Base-by-base conservation (phyloP, 2,797 vertebrate genomes). In the Halcyon chelicuti region DNA sequence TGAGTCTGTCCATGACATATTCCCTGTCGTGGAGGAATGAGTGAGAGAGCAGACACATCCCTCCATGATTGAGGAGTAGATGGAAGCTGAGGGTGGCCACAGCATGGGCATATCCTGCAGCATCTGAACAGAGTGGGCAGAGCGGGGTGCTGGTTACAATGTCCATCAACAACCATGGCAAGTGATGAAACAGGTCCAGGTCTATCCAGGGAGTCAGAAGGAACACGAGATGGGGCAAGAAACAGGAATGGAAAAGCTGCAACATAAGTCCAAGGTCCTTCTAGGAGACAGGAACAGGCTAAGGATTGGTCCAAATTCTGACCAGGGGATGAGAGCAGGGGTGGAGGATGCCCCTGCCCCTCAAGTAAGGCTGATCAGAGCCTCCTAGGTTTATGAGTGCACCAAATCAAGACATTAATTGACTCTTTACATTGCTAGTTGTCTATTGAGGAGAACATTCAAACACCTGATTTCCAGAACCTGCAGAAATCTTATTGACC, bases 141-240 rank as follows among this genome's bases (percentile, higher is more conserved):
- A 51, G 44, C 28, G 33, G 25, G 22, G 26, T 86, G 22, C 14
- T 2, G 1, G 25, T 68, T 19, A 72, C 65, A 57, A 25, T n/a
- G 15, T 12, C 42, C 49, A 16, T 12, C 0, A 0, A 22, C 7
- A 51, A 5, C 66, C 61, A 31, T 68, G 22, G 8, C 22, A 86
- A 47, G 23, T 42, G 66, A 58, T 37, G 71, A 68, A 73, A 31
- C 21, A 46, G n/a, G 20, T 22, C n/a, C 44, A 11, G 31, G 23
- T 35, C 44, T 74, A 4, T 9, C n/a, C 52, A 29, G 5, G 29
- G 29, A 28, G 5, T 3, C 42, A 14, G 29, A 19, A 62, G 35
- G 13, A 75, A 6, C 9, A 57, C 40, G 18, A 79, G 42, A 33
- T 12, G 29, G 26, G 18, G 10, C 2, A 3, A 37, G 29, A 25